These are phyloP conservation scores for Anas platyrhynchos DNA, from an alignment of 2,113 vertebrate genomes.

Conservation along the genomic window DNA sequence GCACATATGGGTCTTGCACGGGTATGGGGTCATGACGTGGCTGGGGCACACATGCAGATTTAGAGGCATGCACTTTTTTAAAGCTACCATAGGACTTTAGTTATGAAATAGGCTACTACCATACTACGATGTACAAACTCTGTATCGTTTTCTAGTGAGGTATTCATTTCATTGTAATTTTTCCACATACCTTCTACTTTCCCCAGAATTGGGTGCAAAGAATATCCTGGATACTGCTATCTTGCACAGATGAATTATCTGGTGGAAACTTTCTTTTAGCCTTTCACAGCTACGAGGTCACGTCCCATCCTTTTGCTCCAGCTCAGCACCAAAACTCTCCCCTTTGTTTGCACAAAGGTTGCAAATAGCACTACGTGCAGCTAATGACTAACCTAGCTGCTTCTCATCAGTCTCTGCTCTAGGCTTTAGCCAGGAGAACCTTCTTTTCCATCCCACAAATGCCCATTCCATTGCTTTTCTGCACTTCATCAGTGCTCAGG, in stretches of 20 bases:
- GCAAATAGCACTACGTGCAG: background rate
- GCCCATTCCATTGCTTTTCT: background rate
- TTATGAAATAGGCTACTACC: background rate
- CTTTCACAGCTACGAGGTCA: background rate
- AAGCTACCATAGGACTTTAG: background rate
- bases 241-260: background rate
- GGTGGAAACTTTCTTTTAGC: background rate
- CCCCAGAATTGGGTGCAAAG: background rate
- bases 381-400: background rate
- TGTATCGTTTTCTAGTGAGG: background rate
- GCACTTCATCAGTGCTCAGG: background rate
- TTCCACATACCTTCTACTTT: background rate
- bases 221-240: background rate
- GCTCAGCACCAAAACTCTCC: background rate
- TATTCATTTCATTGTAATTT: background rate
- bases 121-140: rapidly evolving
- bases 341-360: background rate
- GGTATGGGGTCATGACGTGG: background rate
- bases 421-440: background rate
- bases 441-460: background rate
- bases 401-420: background rate
- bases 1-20: rapidly evolving
- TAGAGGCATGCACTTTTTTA: background rate
- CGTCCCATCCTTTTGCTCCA: background rate
- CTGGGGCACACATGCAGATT: background rate